Evolutionary conservation across 2,888 invertebrate species (phyloP).

Genomic region (Schizotus pectinicornis): DNA sequence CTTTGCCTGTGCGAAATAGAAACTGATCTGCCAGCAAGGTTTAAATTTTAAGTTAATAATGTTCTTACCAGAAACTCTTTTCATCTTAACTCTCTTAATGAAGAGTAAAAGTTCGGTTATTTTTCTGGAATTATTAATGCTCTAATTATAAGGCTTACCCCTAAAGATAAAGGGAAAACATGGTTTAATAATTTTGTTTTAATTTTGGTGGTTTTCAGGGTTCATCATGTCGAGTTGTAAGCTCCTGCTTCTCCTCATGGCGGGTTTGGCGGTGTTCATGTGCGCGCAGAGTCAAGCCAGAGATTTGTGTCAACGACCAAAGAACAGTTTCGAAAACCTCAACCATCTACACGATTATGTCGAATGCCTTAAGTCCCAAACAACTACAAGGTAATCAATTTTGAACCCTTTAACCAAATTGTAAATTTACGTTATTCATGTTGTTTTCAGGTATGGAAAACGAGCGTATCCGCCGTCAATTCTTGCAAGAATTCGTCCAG

Average conservation of each 20-base stretch:
- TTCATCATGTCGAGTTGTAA: constrained; percentile 12
- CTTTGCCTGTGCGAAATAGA: no score
- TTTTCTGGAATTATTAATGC: no score
- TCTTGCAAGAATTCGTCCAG: constrained; percentile 14
- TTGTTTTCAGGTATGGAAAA: constrained; percentile 20
- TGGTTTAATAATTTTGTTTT: no score
- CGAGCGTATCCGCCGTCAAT: constrained; percentile 4
- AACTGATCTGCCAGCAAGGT: no score
- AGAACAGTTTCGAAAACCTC: constrained; percentile 11
- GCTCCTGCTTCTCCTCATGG: constrained; percentile 3
- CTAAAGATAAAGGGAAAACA: neutral
- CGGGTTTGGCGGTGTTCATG: constrained; percentile 3
- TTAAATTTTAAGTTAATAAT: no score
- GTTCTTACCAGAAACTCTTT: no score
- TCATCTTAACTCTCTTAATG: no score
- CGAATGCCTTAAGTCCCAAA: constrained; percentile 17
- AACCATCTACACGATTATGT: constrained; percentile 14
- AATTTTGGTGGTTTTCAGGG: no score
- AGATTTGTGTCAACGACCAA: constrained; percentile 4
- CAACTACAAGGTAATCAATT: constrained; percentile 15
- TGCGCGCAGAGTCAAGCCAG: constrained; percentile 3
- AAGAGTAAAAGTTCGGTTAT: no score
- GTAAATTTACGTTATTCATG: neutral
- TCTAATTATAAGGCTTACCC: no score
- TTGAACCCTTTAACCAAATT: no score